phyloP scores from a whole-genome alignment of 1,140 invertebrate genomes.

The Zaprionus vittiger region DNA sequence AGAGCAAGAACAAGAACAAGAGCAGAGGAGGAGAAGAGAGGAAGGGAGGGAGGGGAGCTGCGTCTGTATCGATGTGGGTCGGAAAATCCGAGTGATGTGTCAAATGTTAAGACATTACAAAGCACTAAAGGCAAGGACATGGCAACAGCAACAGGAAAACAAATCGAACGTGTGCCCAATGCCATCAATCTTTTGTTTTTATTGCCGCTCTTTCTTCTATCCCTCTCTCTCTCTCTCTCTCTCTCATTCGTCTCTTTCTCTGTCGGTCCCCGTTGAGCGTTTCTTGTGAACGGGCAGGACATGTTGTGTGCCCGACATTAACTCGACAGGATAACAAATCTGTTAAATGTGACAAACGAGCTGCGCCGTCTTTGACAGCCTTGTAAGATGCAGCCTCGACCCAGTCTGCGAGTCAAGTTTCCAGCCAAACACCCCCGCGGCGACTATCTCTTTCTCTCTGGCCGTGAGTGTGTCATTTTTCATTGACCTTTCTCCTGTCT shows the following conservation, averaged over 20 bases:
- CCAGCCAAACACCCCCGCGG: conserved; percentile 31
- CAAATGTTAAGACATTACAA: conserved; percentile 83
- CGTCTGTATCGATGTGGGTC: conserved; percentile 44
- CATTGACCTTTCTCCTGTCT: conserved; percentile 67
- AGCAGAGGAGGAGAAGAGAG: neutral
- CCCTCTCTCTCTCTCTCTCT: neutral
- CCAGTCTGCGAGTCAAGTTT: conserved; percentile 58
- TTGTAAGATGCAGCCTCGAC: conserved; percentile 36
- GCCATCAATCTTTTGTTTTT: conserved; percentile 84
- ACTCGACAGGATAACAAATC: conserved; percentile 85
- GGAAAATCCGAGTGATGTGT: conserved; percentile 76
- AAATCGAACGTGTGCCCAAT: conserved; percentile 84
- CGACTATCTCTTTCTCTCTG: neutral
- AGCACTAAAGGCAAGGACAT: conserved; percentile 79
- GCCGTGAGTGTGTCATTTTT: conserved; percentile 55
- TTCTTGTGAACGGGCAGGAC: conserved; percentile 63
- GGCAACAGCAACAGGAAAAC: conserved; percentile 75
- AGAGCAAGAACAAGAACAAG: conserved; percentile 7
- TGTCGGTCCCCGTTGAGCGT: conserved; percentile 60
- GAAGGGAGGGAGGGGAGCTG: neutral
- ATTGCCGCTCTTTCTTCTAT: conserved; percentile 53
- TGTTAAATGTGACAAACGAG: conserved; percentile 84
- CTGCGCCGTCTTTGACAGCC: conserved; percentile 64
- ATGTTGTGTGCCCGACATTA: conserved; percentile 78
- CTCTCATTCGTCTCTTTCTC: neutral